Evolutionary conservation across 2,113 vertebrate species (phyloP).

Genomic region (Falco punctatus): DNA sequence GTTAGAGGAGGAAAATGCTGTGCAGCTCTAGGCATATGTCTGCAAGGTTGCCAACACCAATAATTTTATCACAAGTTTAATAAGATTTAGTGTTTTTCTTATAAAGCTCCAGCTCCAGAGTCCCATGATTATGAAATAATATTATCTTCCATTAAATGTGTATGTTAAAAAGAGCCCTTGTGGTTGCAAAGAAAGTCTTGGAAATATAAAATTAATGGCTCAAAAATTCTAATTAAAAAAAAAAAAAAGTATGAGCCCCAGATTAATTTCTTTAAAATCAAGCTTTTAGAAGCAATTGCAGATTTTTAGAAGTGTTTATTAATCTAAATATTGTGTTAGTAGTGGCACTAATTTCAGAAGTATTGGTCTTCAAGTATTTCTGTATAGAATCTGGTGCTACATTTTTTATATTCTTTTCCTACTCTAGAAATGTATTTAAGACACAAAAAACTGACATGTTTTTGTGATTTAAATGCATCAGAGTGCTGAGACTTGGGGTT

Average conservation of each 20-base stretch:
- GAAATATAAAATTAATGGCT: neutral
- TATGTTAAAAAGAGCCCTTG: neutral
- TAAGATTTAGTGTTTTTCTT: slow-evolving; percentile 39
- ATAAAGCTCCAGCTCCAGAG: slow-evolving; percentile 14
- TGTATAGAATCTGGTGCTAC: neutral
- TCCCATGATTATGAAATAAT: slow-evolving; percentile 36
- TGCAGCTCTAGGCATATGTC: slow-evolving; percentile 30
- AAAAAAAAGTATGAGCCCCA: neutral
- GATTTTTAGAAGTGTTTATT: neutral
- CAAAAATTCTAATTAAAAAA: neutral
- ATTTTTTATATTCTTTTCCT: neutral
- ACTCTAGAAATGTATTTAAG: neutral
- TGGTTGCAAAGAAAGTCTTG: neutral
- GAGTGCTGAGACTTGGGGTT: neutral
- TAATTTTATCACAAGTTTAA: slow-evolving; percentile 58
- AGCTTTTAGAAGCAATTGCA: neutral
- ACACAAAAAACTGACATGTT: neutral
- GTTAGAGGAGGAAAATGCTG: slow-evolving; percentile 35
- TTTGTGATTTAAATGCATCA: slow-evolving; percentile 38
- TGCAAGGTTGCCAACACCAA: slow-evolving; percentile 59
- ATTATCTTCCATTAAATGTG: slow-evolving; percentile 26
- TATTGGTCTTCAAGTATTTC: neutral
- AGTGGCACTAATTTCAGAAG: neutral
- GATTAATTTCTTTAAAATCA: neutral
- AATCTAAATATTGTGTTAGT: neutral